Evolutionary conservation across 2,797 vertebrate genomes (phyloP).

Genomic region (Galago senegalensis): DNA sequence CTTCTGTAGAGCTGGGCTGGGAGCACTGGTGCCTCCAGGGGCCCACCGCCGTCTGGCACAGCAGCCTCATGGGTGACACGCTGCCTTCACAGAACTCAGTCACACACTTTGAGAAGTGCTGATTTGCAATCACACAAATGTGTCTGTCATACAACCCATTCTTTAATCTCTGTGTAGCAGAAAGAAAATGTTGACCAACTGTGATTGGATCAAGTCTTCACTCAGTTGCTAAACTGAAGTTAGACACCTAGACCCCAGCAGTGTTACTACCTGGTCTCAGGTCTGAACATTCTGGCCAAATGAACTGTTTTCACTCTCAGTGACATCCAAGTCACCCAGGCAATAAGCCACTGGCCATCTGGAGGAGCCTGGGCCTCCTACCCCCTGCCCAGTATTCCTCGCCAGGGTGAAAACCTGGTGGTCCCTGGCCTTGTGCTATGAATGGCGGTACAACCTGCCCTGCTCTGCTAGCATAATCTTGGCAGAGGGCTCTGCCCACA

Average conservation of each 20-base stretch:
- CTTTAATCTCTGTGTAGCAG: not conserved
- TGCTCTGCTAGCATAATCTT: not conserved
- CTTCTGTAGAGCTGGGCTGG: not conserved
- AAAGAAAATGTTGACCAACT: not conserved
- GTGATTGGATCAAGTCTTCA: not conserved
- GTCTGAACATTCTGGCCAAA: not conserved
- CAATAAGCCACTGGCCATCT: not conserved
- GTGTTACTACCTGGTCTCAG: not conserved
- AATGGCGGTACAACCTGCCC: not conserved
- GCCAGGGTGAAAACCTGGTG: not conserved
- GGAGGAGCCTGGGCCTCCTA: fast-evolving
- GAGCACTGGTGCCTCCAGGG: not conserved
- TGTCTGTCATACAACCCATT: not conserved
- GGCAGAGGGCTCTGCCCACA: not conserved
- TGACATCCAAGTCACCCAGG: not conserved
- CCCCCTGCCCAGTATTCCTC: not conserved
- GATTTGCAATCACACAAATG: not conserved
- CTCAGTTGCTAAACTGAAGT: not conserved
- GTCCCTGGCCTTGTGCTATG: not conserved
- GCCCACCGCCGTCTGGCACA: fast-evolving
- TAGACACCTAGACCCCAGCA: not conserved
- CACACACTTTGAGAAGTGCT: not conserved
- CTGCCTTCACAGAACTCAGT: not conserved
- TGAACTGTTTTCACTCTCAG: not conserved
- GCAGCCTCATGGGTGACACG: not conserved